A percentile compares a stretch with the other conserved stretches of the same genome.
phyloP scores from a whole-genome alignment of 2,888 invertebrate genomes.

The Bellardia bayeri region DNA sequence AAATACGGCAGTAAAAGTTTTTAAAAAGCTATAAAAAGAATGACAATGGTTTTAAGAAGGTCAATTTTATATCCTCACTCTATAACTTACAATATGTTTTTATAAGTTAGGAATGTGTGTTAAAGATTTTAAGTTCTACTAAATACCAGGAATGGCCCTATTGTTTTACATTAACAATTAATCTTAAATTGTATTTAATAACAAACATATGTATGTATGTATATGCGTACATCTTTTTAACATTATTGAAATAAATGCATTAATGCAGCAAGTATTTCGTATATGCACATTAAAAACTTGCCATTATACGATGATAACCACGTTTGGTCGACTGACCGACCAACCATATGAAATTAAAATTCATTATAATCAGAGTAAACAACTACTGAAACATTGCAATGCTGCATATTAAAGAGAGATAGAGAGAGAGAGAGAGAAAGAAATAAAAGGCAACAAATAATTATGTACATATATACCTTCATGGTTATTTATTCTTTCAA shows the following conservation, averaged over 20 bases:
- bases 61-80: too few species aligned
- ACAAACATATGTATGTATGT: too few species aligned
- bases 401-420: neutral
- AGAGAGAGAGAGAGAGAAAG: neutral
- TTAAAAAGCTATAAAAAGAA: too few species aligned
- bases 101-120: too few species aligned
- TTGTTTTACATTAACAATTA: constrained; percentile 2
- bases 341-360: constrained; percentile 49
- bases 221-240: neutral
- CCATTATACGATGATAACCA: neutral
- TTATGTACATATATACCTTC: neutral
- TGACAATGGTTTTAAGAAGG: too few species aligned
- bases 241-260: neutral
- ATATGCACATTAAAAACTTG: neutral
- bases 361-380: constrained; percentile 53
- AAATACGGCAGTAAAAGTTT: too few species aligned
- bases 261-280: neutral
- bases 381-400: constrained; percentile 35
- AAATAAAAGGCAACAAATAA: neutral
- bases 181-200: constrained; percentile 3
- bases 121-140: neutral
- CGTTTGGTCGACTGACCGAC: neutral
- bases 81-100: neutral
- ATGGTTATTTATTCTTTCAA: constrained; percentile 27
- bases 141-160: neutral